Percentiles rank a stretch among this genome's conserved stretches.
These are phyloP conservation scores for Hyperoplus lanceolatus DNA, from an alignment of 2,797 vertebrate genomes.

Conservation along the genomic window DNA sequence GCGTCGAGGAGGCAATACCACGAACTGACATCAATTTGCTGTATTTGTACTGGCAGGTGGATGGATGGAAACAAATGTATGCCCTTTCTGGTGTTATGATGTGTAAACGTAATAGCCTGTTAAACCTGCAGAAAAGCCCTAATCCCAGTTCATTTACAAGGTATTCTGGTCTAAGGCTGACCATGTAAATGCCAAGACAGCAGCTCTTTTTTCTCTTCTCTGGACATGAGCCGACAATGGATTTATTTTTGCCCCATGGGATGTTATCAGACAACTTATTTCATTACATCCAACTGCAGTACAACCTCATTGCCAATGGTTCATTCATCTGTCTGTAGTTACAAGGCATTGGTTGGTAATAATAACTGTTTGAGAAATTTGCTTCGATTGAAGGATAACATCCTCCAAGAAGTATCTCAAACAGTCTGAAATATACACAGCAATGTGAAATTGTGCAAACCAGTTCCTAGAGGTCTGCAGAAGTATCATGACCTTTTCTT, in stretches of 20 bases:
- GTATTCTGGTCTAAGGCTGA: conserved; percentile 7
- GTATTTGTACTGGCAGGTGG: conserved; percentile 38
- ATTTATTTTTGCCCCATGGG: conserved; percentile 24
- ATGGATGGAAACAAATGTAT: not conserved
- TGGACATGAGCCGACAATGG: conserved; percentile 32
- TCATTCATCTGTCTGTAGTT: not conserved
- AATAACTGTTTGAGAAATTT: not conserved
- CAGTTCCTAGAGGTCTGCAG: not conserved
- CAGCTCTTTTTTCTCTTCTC: conserved; percentile 50
- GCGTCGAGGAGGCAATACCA: not conserved
- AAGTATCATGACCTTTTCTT: not conserved
- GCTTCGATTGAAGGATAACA: too few relatives aligned
- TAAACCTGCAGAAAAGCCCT: not conserved
- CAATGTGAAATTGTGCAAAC: not conserved
- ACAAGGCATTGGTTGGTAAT: not conserved
- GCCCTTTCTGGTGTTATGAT: not conserved
- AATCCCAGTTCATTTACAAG: not conserved
- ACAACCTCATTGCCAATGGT: not conserved
- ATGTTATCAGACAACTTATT: conserved; percentile 17
- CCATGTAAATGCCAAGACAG: conserved; percentile 34
- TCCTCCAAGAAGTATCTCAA: too few relatives aligned
- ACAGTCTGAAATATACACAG: not conserved
- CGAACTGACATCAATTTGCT: not conserved
- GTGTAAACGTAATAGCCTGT: conserved; percentile 16
- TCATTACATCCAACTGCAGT: conserved; percentile 21